phyloP scores from a whole-genome alignment of 2,113 vertebrate species.

The Dendropsophus ebraccatus region DNA sequence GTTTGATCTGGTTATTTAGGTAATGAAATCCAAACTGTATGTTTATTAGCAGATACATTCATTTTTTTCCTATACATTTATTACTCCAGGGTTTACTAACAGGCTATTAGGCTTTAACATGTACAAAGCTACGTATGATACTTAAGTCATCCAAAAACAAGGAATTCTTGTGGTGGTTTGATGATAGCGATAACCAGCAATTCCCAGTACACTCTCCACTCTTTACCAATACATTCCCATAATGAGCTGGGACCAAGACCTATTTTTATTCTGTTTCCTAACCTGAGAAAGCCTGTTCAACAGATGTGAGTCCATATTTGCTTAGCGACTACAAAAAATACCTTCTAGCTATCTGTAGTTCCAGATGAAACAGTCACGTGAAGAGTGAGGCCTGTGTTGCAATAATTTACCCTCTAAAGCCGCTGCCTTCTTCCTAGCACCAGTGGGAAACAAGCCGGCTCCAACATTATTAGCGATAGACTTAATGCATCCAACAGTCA shows the following conservation, averaged over 20 bases:
- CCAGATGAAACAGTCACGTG: constrained; percentile 25
- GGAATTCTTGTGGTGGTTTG: too few species aligned
- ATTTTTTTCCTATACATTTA: not conserved
- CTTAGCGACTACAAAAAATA: constrained; percentile 18
- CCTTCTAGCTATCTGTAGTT: constrained; percentile 19
- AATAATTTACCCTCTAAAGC: constrained; percentile 35
- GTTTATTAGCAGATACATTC: not conserved
- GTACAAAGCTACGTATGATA: not conserved
- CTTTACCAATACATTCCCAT: not conserved
- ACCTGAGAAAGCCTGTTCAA: constrained; percentile 5
- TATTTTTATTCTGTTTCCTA: constrained; percentile 16
- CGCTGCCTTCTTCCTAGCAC: constrained; percentile 15
- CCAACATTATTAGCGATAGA: constrained; percentile 36
- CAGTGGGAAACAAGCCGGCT: constrained; percentile 20
- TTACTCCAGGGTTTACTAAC: not conserved
- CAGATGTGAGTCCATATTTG: constrained; percentile 24
- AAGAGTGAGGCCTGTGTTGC: constrained; percentile 8
- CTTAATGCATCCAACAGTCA: constrained; percentile 41
- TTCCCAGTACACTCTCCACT: not conserved
- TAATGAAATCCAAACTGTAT: not conserved
- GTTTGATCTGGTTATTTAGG: not conserved
- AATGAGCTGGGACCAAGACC: not conserved
- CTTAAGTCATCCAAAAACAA: not conserved
- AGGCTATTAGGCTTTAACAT: not conserved
- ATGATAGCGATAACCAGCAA: not conserved